Percentiles rank a stretch among this genome's conserved stretches.
phyloP scores from a whole-genome alignment of 64 coral and sea anemone species.

The Acropora tenuis region DNA sequence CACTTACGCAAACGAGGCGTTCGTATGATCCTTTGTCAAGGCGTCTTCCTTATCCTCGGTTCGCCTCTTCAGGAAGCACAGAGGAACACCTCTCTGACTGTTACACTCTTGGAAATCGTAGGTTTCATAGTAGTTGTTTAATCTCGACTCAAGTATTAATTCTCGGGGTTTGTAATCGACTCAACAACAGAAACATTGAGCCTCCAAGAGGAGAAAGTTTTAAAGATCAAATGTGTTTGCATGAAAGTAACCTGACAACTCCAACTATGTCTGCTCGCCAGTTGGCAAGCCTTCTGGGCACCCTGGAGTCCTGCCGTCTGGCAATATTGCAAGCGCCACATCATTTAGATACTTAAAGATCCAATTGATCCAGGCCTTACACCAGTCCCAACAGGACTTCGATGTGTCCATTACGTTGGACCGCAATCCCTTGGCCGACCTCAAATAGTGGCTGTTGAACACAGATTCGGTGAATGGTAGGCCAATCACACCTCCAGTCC shows the following conservation, averaged over 20 bases:
- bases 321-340: background rate
- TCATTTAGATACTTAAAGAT: background rate
- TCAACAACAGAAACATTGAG: background rate
- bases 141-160: background rate
- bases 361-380: background rate
- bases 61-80: background rate
- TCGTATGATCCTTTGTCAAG: constrained; percentile 48
- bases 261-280: background rate
- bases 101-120: constrained; percentile 16
- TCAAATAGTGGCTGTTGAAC: background rate
- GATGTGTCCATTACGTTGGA: background rate
- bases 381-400: background rate
- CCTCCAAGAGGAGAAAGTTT: background rate
- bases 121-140: background rate
- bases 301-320: background rate
- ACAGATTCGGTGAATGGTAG: background rate
- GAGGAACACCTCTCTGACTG: constrained; percentile 12
- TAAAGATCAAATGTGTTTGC: background rate
- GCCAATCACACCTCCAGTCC: background rate
- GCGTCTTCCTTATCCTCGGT: constrained; percentile 37
- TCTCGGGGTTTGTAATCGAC: background rate
- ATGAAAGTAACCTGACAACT: background rate
- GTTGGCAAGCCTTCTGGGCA: background rate
- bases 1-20: constrained; percentile 19
- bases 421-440: background rate